Evolutionary conservation across 2,888 invertebrate species (phyloP).

Genomic region (Latrodectus elegans): DNA sequence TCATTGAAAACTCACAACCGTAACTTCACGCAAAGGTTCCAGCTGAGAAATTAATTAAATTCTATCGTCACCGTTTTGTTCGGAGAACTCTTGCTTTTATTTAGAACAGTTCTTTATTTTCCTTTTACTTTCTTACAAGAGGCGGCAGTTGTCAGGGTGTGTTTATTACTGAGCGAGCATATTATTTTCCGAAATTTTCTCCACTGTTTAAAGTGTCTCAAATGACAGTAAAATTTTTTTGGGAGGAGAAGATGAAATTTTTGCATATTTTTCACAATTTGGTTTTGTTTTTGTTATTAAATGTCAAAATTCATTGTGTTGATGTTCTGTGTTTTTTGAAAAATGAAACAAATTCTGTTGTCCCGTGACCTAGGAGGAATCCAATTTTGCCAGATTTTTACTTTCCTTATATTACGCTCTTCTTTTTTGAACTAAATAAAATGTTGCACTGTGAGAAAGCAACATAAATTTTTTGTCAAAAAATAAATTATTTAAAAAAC

Average conservation of each 20-base stretch:
- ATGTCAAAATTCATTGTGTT: neutral
- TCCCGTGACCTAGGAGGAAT: neutral
- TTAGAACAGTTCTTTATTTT: neutral
- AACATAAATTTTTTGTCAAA: too few species aligned
- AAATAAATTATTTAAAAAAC: too few species aligned
- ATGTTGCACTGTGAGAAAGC: too few species aligned
- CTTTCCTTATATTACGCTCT: too few species aligned
- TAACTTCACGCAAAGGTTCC: slow-evolving; percentile 21
- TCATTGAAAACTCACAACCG: slow-evolving; percentile 12
- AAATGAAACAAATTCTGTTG: neutral
- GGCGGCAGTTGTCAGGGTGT: neutral
- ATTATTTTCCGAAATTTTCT: slow-evolving; percentile 19
- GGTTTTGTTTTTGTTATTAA: neutral
- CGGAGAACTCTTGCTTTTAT: slow-evolving; percentile 1
- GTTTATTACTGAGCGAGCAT: slow-evolving; percentile 15
- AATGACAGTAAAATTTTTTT: slow-evolving; percentile 27
- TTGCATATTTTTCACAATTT: neutral
- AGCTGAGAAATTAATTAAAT: slow-evolving; percentile 49
- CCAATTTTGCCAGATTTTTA: neutral
- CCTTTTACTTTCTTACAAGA: slow-evolving; percentile 2
- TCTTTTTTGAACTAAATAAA: too few species aligned
- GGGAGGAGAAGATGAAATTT: neutral
- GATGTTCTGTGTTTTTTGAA: neutral
- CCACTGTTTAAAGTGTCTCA: neutral
- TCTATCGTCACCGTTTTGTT: slow-evolving; percentile 9